Percentiles rank a stretch among this genome's conserved stretches.
Conservation (phyloP, 2,113 vertebrate genomes). For the Struthidea cinerea region DNA sequence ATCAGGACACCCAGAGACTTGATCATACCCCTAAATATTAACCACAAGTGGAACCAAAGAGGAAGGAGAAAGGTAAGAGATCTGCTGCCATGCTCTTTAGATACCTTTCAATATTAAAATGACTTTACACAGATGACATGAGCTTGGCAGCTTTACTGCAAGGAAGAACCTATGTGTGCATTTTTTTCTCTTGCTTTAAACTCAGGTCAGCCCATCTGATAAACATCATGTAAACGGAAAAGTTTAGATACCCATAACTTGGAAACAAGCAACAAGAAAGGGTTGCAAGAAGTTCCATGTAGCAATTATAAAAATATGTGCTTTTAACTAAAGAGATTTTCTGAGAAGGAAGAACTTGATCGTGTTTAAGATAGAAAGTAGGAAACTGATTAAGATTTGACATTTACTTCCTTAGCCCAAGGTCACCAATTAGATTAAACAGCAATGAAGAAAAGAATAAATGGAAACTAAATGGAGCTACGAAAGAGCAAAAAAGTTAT, state of each 20-base stretch:
- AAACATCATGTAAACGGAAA: neutral
- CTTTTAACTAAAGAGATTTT: neutral
- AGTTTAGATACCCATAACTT: neutral
- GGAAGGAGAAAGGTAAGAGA: neutral
- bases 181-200: neutral
- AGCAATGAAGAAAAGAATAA: neutral
- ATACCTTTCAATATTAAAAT: neutral
- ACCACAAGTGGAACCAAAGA: neutral
- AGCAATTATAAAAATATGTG: neutral
- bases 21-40: neutral
- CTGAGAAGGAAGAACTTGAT: neutral
- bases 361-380: neutral
- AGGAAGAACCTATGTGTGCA: neutral
- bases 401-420: conserved; percentile 2
- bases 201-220: neutral
- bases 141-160: neutral
- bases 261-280: neutral
- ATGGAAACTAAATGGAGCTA: neutral
- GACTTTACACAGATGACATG: neutral
- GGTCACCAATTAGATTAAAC: neutral
- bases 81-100: neutral
- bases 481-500: neutral
- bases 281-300: neutral
- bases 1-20: neutral
- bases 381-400: conserved; percentile 11